Conservation (phyloP, 2,113 vertebrate species). For the Silurus asotus region DNA sequence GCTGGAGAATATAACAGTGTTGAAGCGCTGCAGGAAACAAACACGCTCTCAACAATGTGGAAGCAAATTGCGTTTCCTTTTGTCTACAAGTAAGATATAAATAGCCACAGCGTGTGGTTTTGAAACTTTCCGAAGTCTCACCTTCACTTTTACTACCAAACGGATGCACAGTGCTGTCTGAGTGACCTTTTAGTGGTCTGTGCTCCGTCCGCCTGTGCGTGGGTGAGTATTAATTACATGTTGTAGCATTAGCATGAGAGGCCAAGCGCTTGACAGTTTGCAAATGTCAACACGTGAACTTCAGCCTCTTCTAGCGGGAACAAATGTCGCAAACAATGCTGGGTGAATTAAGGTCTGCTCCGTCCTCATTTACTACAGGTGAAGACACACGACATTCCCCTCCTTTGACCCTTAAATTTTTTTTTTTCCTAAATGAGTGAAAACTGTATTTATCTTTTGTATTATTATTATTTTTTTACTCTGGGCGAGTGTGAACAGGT, state of each 20-base stretch:
- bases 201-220: constrained; percentile 3
- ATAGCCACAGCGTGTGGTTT: neutral
- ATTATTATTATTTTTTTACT: neutral
- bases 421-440: neutral
- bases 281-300: constrained; percentile 50
- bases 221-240: constrained; percentile 51
- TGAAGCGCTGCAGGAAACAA: constrained; percentile 13
- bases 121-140: neutral
- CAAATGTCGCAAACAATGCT: neutral
- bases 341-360: constrained; percentile 1
- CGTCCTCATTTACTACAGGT: neutral
- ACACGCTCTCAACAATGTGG: neutral
- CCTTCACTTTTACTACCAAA: neutral
- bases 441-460: neutral
- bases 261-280: constrained; percentile 23
- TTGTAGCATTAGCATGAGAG: constrained; percentile 48
- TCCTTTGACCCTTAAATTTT: neutral
- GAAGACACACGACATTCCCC: neutral
- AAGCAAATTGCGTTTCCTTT: neutral
- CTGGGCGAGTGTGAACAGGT: neutral
- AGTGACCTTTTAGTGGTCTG: constrained; percentile 50
- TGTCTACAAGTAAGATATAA: neutral
- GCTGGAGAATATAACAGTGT: neutral
- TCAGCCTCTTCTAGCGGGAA: constrained; percentile 11
- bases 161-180: neutral